These are phyloP conservation scores for Eudasyphora cyanicolor DNA, from an alignment of 2,888 invertebrate genomes.

Conservation along the genomic window DNA sequence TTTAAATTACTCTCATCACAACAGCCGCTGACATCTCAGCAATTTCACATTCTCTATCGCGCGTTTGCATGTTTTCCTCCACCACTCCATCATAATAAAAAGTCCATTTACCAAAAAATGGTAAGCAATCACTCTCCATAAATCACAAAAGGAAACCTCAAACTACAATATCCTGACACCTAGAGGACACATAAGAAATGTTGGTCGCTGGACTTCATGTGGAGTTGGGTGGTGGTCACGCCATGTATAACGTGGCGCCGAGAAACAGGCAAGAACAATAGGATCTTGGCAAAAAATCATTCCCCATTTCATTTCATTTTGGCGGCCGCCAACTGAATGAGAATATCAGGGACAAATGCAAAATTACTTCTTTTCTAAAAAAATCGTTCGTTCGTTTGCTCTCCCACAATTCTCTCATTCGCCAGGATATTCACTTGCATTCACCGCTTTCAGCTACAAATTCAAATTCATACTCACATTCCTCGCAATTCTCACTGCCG, in stretches of 20 bases:
- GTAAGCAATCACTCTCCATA: conserved; percentile 40
- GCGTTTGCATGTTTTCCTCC: background rate
- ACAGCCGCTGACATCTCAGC: background rate
- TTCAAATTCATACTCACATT: conserved; percentile 81
- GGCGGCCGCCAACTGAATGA: background rate
- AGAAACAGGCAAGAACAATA: background rate
- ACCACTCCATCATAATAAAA: conserved; percentile 28
- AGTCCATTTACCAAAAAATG: conserved; percentile 22
- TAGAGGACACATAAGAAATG: conserved; percentile 28
- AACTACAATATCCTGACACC: conserved; percentile 50
- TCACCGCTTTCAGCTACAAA: background rate
- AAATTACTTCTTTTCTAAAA: background rate
- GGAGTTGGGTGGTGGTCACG: background rate
- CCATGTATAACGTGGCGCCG: background rate
- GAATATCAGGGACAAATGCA: background rate
- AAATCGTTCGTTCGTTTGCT: background rate
- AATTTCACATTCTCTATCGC: conserved; percentile 8
- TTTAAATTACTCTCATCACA: no score
- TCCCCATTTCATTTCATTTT: background rate
- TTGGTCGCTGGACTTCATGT: no score
- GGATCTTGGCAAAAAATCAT: background rate
- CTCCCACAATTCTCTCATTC: no score
- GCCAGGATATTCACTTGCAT: no score
- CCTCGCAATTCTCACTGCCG: conserved; percentile 86
- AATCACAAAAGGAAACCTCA: conserved; percentile 52